Conservation (phyloP, 2,797 vertebrate species). For the Masticophis lateralis region DNA sequence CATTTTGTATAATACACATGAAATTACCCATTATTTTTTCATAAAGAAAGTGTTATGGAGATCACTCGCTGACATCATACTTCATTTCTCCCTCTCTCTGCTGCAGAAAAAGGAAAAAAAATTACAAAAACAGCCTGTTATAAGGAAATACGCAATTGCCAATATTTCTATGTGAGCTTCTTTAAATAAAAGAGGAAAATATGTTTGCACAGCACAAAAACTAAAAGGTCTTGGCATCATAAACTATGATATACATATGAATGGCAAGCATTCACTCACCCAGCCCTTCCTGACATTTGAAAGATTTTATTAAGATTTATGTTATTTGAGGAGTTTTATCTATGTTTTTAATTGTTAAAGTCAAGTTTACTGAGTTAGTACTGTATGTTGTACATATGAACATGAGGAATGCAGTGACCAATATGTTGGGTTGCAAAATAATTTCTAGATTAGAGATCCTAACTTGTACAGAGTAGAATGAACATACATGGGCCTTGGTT, state of each 20-base stretch:
- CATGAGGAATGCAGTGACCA: not conserved
- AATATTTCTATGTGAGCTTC: not conserved
- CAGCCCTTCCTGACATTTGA: not conserved
- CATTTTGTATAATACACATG: constrained; percentile 15
- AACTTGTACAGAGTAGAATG: not conserved
- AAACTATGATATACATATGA: not conserved
- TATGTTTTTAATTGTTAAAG: not conserved
- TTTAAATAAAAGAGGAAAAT: not conserved
- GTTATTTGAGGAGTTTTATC: not conserved
- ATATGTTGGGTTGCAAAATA: not conserved
- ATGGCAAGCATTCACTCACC: too few relatives aligned
- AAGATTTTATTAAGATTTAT: not conserved
- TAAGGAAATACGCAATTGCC: not conserved
- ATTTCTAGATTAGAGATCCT: not conserved
- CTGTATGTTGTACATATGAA: not conserved
- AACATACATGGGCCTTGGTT: not conserved
- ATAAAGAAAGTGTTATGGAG: not conserved
- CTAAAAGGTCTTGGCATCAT: not conserved
- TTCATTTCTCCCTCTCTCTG: not conserved
- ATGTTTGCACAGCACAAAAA: not conserved
- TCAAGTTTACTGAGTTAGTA: not conserved
- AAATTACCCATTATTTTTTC: constrained; percentile 10
- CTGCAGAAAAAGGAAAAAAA: not conserved
- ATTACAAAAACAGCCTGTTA: not conserved
- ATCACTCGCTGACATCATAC: not conserved